Evolutionary conservation across 2,797 vertebrate species (phyloP).

Genomic region (Sciurus carolinensis): DNA sequence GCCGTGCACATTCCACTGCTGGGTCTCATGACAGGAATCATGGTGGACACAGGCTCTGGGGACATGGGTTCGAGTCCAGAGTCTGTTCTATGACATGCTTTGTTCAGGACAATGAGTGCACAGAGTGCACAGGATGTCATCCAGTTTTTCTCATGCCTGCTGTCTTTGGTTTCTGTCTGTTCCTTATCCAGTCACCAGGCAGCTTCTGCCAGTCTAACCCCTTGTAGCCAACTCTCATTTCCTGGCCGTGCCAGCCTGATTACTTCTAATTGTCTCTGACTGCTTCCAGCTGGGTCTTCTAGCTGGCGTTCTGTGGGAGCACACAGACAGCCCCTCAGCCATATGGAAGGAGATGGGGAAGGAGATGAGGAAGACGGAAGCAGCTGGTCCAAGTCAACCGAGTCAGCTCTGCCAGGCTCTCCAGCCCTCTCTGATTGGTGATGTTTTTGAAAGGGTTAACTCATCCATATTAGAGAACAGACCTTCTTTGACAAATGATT

Average conservation of each 20-base stretch:
- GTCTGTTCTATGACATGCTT: background rate
- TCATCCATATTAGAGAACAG: background rate
- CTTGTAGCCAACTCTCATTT: conserved; percentile 69
- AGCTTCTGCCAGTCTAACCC: conserved; percentile 36
- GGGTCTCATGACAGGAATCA: background rate
- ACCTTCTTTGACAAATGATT: background rate
- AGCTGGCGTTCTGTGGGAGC: conserved; percentile 49
- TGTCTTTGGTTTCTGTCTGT: background rate
- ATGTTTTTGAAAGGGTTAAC: conserved; percentile 44
- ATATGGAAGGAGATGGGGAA: conserved; percentile 61
- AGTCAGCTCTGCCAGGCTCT: background rate
- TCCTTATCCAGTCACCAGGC: background rate
- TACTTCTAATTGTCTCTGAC: conserved; percentile 80
- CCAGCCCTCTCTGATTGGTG: background rate
- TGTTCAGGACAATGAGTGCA: background rate
- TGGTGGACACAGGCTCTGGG: background rate
- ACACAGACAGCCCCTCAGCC: conserved; percentile 45
- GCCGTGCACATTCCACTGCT: background rate
- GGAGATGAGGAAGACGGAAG: conserved; percentile 47
- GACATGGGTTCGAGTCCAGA: background rate
- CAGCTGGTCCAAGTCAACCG: conserved; percentile 38
- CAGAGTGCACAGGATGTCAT: background rate
- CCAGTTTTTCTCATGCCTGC: background rate
- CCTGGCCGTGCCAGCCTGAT: conserved; percentile 72
- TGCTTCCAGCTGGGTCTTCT: conserved; percentile 83